These are phyloP conservation scores for Tenthredo distinguenda DNA, from an alignment of 2,888 invertebrate genomes.

Conservation along the genomic window DNA sequence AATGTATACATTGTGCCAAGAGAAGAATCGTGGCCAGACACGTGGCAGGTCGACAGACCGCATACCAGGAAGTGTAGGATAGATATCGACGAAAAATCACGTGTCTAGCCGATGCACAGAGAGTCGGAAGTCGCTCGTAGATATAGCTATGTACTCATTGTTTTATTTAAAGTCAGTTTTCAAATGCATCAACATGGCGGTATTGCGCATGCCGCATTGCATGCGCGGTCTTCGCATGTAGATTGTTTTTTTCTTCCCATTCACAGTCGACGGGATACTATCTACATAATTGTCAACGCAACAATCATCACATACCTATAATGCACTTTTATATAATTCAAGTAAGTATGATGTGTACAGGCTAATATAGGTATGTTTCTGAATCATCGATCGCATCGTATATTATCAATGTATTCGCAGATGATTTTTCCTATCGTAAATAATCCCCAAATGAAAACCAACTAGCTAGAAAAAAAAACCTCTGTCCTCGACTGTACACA, in stretches of 20 bases:
- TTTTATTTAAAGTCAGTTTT: constrained; percentile 10
- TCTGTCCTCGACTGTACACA: constrained; percentile 31
- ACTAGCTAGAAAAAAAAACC: neutral
- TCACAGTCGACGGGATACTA: neutral
- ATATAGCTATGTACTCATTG: neutral
- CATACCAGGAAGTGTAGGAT: constrained; percentile 11
- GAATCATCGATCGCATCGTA: neutral
- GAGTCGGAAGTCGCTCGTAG: neutral
- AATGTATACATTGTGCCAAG: neutral
- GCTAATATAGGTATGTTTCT: neutral
- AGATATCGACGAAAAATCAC: constrained; percentile 26
- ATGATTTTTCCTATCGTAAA: neutral
- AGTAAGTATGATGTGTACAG: neutral
- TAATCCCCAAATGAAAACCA: neutral
- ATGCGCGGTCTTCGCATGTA: neutral
- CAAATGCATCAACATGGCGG: neutral
- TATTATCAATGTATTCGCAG: neutral
- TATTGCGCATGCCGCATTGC: constrained; percentile 4
- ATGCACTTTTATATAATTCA: neutral
- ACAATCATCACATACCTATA: neutral
- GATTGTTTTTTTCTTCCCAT: neutral
- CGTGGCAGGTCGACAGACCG: neutral
- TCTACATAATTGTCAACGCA: neutral
- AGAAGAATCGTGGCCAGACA: neutral
- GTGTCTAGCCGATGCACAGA: constrained; percentile 15